Percentiles rank a stretch among this genome's conserved stretches.
phyloP scores from a whole-genome alignment of 2,113 vertebrate species.

The Scatophagus argus region DNA sequence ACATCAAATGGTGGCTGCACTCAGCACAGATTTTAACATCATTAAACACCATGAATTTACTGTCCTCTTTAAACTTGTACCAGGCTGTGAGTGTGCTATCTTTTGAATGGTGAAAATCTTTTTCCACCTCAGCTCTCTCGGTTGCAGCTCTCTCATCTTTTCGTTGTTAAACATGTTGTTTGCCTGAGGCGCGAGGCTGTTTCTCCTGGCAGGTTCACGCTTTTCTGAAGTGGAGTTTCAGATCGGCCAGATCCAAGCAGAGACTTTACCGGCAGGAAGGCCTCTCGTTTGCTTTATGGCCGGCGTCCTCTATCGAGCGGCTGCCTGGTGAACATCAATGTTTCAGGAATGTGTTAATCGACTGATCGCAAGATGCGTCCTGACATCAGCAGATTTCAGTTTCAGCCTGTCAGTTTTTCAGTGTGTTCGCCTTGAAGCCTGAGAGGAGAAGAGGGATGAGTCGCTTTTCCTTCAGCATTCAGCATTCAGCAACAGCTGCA shows the following conservation, averaged over 20 bases:
- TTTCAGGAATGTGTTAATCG: slow-evolving; percentile 13
- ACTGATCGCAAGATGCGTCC: slow-evolving; percentile 5
- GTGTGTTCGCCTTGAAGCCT: neutral
- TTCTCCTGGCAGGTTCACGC: slow-evolving; percentile 32
- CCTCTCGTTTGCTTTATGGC: slow-evolving; percentile 42
- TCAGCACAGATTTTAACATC: too few relatives aligned
- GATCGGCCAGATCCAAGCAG: neutral
- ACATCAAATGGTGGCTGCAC: too few relatives aligned
- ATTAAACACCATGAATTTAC: too few relatives aligned
- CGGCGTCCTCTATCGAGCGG: neutral
- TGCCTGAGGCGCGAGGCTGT: slow-evolving; percentile 46
- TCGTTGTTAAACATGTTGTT: slow-evolving; percentile 58
- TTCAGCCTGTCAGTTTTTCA: neutral
- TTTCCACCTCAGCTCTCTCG: slow-evolving; percentile 26
- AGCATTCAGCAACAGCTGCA: too few relatives aligned
- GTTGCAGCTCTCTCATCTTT: slow-evolving; percentile 57
- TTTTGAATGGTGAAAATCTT: neutral
- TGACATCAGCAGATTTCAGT: slow-evolving; percentile 39
- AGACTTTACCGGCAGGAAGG: slow-evolving; percentile 1
- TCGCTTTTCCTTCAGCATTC: neutral
- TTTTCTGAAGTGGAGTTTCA: slow-evolving; percentile 5
- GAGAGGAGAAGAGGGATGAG: neutral
- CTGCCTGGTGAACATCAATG: slow-evolving; percentile 3
- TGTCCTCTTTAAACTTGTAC: too few relatives aligned
- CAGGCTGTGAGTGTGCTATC: too few relatives aligned